Conservation (phyloP, 30 jellyfish, hydroid and myxozoan species). For the Turritopsis dohrnii region DNA sequence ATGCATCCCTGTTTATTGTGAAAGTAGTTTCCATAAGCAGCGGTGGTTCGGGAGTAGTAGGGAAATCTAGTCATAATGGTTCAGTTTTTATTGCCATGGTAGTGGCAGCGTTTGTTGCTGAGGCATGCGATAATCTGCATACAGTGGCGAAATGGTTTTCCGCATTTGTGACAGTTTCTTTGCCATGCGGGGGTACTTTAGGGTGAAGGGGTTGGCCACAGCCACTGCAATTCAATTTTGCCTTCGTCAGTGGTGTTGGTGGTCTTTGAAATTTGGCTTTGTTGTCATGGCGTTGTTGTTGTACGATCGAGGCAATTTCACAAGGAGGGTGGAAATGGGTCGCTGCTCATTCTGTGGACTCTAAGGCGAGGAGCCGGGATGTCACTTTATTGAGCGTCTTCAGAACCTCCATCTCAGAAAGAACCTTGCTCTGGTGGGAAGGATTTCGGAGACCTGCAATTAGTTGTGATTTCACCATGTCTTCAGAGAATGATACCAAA, state of each 20-base stretch:
- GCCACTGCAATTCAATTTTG: background rate
- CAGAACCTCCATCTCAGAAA: slow-evolving; percentile 2
- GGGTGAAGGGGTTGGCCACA: slow-evolving; percentile 13
- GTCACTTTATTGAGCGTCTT: slow-evolving; percentile 5
- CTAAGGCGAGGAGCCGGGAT: background rate
- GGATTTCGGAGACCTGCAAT: slow-evolving; percentile 12
- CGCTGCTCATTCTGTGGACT: background rate
- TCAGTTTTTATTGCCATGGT: background rate
- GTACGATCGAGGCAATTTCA: background rate
- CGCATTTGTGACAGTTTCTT: background rate
- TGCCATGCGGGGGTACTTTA: slow-evolving; percentile 3
- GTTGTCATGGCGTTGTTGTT: background rate
- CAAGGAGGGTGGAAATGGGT: background rate
- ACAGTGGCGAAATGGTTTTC: slow-evolving; percentile 12
- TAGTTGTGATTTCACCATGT: no score
- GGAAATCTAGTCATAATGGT: slow-evolving; percentile 4
- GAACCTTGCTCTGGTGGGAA: slow-evolving; percentile 5
- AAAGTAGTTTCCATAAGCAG: background rate
- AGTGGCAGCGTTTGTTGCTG: background rate
- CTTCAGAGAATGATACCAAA: slow-evolving; percentile 2
- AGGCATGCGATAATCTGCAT: background rate
- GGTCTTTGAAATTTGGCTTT: background rate
- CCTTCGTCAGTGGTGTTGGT: background rate
- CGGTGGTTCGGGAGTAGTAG: background rate
- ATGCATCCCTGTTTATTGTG: background rate